Conservation (phyloP, 2,888 invertebrate genomes). For the Tetramorium bicarinatum region DNA sequence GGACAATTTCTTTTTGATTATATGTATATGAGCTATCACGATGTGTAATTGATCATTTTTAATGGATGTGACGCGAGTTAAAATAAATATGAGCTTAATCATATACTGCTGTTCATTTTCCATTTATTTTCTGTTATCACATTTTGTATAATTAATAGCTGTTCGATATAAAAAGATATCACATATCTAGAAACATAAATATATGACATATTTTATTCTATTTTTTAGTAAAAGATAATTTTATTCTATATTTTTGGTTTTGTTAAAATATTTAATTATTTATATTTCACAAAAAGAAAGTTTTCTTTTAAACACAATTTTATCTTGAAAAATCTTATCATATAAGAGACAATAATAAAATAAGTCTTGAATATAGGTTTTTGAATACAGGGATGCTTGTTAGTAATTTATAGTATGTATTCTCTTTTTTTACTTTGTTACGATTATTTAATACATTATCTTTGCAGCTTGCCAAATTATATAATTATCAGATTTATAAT, state of each 20-base stretch:
- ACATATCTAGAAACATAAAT: not conserved
- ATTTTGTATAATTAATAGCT: not conserved
- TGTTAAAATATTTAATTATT: not conserved
- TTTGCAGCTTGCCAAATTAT: not conserved
- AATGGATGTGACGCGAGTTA: not conserved
- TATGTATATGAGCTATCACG: not conserved
- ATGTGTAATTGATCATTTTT: slow-evolving; percentile 15
- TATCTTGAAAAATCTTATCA: not conserved
- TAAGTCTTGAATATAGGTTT: not conserved
- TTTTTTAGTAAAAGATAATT: not conserved
- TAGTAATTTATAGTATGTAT: not conserved
- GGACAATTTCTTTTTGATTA: not conserved
- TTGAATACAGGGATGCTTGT: too few relatives aligned
- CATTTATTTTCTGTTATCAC: not conserved
- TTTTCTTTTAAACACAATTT: not conserved
- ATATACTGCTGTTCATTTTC: slow-evolving; percentile 3
- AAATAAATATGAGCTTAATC: slow-evolving; percentile 28
- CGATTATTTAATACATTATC: not conserved
- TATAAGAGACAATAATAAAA: slow-evolving; percentile 2
- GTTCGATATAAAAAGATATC: not conserved
- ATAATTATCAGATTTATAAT: not conserved
- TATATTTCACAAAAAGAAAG: not conserved
- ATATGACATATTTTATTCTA: not conserved
- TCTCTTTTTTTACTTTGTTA: not conserved
- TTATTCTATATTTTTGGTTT: not conserved